phyloP scores from a whole-genome alignment of 2,888 invertebrate genomes.

The Vannuccia rotundouncinata region DNA sequence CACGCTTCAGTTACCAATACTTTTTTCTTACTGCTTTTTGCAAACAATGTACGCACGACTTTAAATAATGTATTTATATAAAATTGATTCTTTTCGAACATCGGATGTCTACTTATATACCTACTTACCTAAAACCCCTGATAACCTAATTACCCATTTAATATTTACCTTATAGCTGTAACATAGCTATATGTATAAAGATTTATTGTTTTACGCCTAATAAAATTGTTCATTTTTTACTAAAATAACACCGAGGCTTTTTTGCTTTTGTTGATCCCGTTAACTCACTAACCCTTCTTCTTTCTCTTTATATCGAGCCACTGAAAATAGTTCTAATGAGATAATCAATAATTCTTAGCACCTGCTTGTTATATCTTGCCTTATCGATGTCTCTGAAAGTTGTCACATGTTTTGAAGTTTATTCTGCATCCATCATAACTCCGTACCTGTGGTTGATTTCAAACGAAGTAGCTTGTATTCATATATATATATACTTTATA shows the following conservation, averaged over 20 bases:
- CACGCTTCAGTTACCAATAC: too few relatives aligned
- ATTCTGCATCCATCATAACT: too few relatives aligned
- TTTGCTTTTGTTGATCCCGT: conserved; percentile 16
- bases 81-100: not conserved
- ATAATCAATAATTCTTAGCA: not conserved
- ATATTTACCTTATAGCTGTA: too few relatives aligned
- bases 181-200: not conserved
- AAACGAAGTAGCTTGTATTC: too few relatives aligned
- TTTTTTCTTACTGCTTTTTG: not conserved
- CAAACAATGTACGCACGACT: not conserved
- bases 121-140: not conserved
- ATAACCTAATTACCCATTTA: too few relatives aligned
- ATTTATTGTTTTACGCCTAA: conserved; percentile 13
- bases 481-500: too few relatives aligned
- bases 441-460: too few relatives aligned
- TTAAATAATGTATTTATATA: not conserved
- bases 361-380: not conserved
- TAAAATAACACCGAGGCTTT: conserved; percentile 5
- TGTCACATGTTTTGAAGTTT: too few relatives aligned
- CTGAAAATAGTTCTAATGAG: not conserved
- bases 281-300: conserved; percentile 4
- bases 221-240: conserved; percentile 8
- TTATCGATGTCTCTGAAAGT: too few relatives aligned
- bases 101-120: not conserved
- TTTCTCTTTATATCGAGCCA: not conserved